Evolutionary conservation across 2,797 vertebrate genomes (phyloP).

Genomic region (Leontocebus nigricollis): DNA sequence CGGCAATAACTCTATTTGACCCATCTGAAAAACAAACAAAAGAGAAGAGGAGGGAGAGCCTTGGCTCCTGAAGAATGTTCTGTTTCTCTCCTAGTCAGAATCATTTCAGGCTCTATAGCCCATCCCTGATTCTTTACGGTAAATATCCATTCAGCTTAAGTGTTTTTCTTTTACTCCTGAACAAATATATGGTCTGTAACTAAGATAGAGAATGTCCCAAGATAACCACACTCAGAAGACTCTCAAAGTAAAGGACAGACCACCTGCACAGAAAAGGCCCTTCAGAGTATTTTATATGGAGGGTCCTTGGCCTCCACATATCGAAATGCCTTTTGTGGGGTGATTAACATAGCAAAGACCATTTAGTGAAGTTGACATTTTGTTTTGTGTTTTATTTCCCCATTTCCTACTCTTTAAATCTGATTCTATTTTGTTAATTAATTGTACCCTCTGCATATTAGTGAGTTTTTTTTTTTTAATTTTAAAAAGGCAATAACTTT

Average conservation of each 20-base stretch:
- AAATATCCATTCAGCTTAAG: background rate
- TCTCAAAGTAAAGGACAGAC: background rate
- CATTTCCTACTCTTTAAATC: background rate
- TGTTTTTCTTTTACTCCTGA: background rate
- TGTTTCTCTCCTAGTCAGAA: background rate
- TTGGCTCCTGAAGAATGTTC: background rate
- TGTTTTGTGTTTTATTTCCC: background rate
- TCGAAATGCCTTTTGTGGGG: background rate
- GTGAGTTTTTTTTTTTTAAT: background rate
- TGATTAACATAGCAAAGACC: background rate
- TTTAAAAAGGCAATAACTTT: background rate
- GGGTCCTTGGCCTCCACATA: accelerated
- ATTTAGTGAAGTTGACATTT: background rate
- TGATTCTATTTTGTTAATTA: background rate
- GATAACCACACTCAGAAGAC: background rate
- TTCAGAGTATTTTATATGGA: background rate
- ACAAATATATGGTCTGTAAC: background rate
- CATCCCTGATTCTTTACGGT: background rate
- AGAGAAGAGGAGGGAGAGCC: background rate
- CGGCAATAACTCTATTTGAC: background rate
- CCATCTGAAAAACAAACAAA: background rate
- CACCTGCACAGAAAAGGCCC: background rate
- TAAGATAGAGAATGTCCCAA: background rate
- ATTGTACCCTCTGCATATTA: background rate
- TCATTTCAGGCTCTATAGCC: background rate